Base-by-base conservation (phyloP, 2,797 vertebrate species). In the Acrocephalus scirpaceus region DNA sequence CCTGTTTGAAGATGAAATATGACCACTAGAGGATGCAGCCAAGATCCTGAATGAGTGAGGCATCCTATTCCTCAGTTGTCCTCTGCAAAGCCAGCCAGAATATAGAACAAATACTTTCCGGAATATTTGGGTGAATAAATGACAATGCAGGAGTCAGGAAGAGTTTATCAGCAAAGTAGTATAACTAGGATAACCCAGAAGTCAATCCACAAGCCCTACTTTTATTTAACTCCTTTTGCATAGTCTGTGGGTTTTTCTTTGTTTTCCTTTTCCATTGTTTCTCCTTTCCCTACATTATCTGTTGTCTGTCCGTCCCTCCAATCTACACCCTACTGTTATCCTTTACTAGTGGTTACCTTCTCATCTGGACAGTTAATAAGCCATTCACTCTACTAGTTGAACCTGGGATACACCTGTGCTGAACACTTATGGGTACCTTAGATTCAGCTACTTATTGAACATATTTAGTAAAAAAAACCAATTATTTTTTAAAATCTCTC, bases 1-100 rank as follows among this genome's bases (percentile, higher is more conserved):
- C 76, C 51, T 91, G 18, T 92, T 90, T 96, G 92, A 94, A 96
- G 76, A 78, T 89, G 58, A 94, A 91, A 90, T 93, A 94, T 12
- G 30, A 74, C 44, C 58, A 62, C 62, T 88, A 81, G 76, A 91
- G 76, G 66, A 96, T 91, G 72, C 51, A 93, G 79, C 75, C 66
- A 91, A 90, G 81, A 75, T 86, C 54, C 58, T 83, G 50, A 88
- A 69, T 71, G 91, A 94, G 30, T 25, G 53, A 84, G 36, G 23
- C 25, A 38, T 76, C 20, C 27, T 86, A 3, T 56, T 89, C 34
- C 34, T 85, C 13, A 16, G 29, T 62, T 29, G 23, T 48, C 22
- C 13, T 78, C 65, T 86, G n/a, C 51, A 78, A 72, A 32, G 42
- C 29, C 40, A 86, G 23, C 8, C 61, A 78, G 65, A 91, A 83